Percentiles rank a stretch among this genome's conserved stretches.
Evolutionary conservation across 2,113 vertebrate species (phyloP).

Genomic region (Excalfactoria chinensis): DNA sequence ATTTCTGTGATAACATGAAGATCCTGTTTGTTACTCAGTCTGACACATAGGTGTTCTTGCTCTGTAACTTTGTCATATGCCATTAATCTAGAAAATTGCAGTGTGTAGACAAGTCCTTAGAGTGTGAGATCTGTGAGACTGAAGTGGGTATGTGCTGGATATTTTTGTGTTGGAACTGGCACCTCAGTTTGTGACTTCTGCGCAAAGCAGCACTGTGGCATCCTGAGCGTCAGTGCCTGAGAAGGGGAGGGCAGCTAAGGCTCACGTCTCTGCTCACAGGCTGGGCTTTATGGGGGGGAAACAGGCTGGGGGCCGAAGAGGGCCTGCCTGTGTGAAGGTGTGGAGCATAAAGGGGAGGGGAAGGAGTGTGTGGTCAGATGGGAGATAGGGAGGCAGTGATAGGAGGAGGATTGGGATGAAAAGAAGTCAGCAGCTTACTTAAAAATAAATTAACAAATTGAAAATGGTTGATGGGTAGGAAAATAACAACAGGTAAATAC

Average conservation of each 20-base stretch:
- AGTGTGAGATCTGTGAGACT: neutral
- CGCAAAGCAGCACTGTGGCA: neutral
- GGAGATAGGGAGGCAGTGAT: neutral
- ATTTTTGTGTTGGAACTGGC: neutral
- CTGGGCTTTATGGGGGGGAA: rapidly evolving
- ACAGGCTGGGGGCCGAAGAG: neutral
- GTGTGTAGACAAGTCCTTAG: neutral
- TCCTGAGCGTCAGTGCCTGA: neutral
- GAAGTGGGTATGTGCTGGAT: neutral
- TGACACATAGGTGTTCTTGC: neutral
- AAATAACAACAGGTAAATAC: neutral
- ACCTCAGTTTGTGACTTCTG: neutral
- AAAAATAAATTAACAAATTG: neutral
- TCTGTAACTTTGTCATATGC: neutral
- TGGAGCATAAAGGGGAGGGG: neutral
- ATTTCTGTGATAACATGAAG: neutral
- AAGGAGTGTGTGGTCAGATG: neutral
- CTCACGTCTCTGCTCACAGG: neutral
- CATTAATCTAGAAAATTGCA: constrained; percentile 4
- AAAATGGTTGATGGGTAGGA: rapidly evolving
- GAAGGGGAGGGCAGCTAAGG: neutral
- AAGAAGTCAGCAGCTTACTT: neutral
- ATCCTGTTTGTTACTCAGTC: neutral
- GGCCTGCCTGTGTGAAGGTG: neutral
- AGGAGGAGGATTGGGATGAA: neutral